Base-by-base conservation (phyloP, 2,888 invertebrate genomes). In the Lepidochrysops patricia region DNA sequence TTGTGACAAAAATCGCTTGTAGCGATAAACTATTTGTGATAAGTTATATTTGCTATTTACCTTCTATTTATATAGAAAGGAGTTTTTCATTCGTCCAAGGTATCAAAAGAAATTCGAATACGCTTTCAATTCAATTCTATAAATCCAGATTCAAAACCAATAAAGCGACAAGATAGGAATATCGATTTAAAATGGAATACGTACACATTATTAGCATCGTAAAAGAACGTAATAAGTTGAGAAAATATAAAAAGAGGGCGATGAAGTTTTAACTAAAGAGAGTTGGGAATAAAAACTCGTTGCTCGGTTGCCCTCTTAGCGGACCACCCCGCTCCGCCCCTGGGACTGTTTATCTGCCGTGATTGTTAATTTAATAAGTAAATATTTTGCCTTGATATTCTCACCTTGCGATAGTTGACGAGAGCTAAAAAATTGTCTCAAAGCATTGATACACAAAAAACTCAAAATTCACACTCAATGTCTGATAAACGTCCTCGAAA, bases 351-450 rank as follows among this genome's bases (percentile, higher is more conserved):
- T 50, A 50, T 50, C 50, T 26, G 26, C 13, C 50, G n/a, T 50
- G 50, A 50, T 50, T 50, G 26, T 50, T 50, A 50, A 50, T 50
- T 50, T 50, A 50, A 50, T 50, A 50, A 50, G 50, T 50, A 50
- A 50, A 26, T 26, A 43, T 43, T 43, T 23, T 43, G 43, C 26
- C 50, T 50, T 50, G n/a, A 50, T 50, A 50, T 50, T 13, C 13
- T 5, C 9, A n/a, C 26, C 25, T 26, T 12, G 13, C 26, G 13
- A 50, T 50, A 50, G 43, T 35, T 35, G 13, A 13, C 5, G 35
- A 35, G n/a, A n/a, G n/a, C n/a, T n/a, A n/a, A n/a, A n/a, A n/a
- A n/a, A n/a, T n/a, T n/a, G n/a, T n/a, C n/a, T n/a, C n/a, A n/a
- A n/a, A n/a, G n/a, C n/a, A n/a, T n/a, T n/a, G n/a, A n/a, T n/a